A percentile compares a stretch with the other conserved stretches of the same genome.
These are phyloP conservation scores for Xylota segnis DNA, from an alignment of 2,888 invertebrate species.

Conservation along the genomic window DNA sequence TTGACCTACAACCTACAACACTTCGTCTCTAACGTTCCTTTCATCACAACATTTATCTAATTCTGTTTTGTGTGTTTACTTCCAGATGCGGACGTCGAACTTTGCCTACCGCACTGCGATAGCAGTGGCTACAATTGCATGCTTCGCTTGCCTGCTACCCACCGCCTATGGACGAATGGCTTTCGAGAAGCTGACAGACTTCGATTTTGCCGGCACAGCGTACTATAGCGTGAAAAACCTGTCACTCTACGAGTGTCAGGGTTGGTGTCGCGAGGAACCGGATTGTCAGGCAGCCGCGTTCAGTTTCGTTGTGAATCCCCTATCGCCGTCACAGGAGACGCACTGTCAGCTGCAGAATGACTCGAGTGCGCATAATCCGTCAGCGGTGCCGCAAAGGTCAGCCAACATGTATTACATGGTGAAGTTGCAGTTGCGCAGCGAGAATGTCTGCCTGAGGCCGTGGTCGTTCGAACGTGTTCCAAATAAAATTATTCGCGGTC, in stretches of 20 bases:
- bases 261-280: slow-evolving; percentile 96
- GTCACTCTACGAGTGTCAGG: slow-evolving; percentile 96
- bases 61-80: slow-evolving; percentile 18
- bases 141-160: slow-evolving; percentile 78
- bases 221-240: slow-evolving; percentile 97
- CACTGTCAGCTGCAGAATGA: slow-evolving; percentile 96
- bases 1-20: slow-evolving; percentile 21
- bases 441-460: slow-evolving; percentile 95
- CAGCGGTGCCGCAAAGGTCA: slow-evolving; percentile 92
- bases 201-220: slow-evolving; percentile 95
- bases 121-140: slow-evolving; percentile 66
- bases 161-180: slow-evolving; percentile 90
- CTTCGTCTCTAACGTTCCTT: slow-evolving; percentile 5
- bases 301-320: slow-evolving; percentile 96
- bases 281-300: slow-evolving; percentile 97
- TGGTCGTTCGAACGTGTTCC: slow-evolving; percentile 98
- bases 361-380: slow-evolving; percentile 95
- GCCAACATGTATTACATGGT: slow-evolving; percentile 98
- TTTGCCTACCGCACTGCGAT: slow-evolving; percentile 59
- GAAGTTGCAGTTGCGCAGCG: slow-evolving; percentile 93
- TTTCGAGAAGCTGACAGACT: slow-evolving; percentile 96
- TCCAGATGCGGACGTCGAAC: slow-evolving; percentile 69
- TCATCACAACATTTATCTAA: neutral
- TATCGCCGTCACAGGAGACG: slow-evolving; percentile 96
- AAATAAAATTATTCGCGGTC: slow-evolving; percentile 94